phyloP scores from a whole-genome alignment of 2,888 invertebrate genomes.

The Nomada goodeniana region DNA sequence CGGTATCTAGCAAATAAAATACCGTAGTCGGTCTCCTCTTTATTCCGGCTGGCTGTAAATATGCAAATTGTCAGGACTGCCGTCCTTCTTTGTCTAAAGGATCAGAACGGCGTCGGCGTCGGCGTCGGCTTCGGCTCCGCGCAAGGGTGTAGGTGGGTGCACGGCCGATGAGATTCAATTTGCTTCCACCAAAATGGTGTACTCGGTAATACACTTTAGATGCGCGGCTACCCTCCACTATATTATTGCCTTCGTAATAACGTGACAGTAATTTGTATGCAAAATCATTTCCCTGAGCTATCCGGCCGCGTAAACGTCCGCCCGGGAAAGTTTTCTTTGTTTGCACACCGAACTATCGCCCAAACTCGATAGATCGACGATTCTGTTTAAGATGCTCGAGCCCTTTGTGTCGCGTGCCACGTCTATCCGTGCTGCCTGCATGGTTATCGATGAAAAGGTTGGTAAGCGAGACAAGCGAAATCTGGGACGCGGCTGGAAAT shows the following conservation, averaged over 20 bases:
- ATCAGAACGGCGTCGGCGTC: conserved; percentile 50
- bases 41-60: conserved; percentile 71
- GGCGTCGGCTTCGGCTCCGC: conserved; percentile 24
- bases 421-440: not conserved
- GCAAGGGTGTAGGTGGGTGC: conserved; percentile 24
- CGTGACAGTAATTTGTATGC: conserved; percentile 73
- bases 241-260: conserved; percentile 74
- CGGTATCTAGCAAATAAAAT: conserved; percentile 72
- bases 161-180: conserved; percentile 77
- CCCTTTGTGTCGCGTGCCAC: not conserved
- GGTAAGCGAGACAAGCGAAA: conserved; percentile 36
- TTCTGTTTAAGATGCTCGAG: conserved; percentile 46
- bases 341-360: conserved; percentile 60
- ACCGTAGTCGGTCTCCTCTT: conserved; percentile 69
- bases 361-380: conserved; percentile 63
- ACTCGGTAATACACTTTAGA: conserved; percentile 75
- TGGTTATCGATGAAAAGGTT: conserved; percentile 20
- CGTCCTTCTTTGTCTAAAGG: conserved; percentile 69
- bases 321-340: conserved; percentile 65
- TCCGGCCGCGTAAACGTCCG: conserved; percentile 62
- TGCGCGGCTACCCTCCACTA: conserved; percentile 66
- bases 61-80: conserved; percentile 75
- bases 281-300: conserved; percentile 72
- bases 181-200: conserved; percentile 76
- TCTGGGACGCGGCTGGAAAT: conserved; percentile 29